phyloP scores from a whole-genome alignment of 2,797 vertebrate genomes.

The Pangasius djambal region DNA sequence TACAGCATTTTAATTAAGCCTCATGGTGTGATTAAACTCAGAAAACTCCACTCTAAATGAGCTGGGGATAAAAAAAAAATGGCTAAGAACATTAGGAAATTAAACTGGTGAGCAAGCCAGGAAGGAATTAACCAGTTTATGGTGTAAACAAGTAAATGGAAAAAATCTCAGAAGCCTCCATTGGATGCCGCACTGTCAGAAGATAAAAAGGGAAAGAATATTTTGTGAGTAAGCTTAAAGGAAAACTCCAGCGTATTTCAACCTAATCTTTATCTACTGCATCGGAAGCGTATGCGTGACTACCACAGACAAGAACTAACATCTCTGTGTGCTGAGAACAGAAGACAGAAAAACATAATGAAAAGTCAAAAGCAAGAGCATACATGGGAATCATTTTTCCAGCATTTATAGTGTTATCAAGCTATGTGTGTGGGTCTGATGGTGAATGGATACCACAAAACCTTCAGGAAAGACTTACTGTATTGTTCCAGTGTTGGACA shows the following conservation, averaged over 20 bases:
- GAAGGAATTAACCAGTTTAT: slow-evolving; percentile 2
- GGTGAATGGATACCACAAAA: background rate
- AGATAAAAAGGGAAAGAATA: background rate
- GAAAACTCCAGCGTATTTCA: background rate
- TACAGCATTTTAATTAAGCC: slow-evolving; percentile 72
- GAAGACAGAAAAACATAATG: background rate
- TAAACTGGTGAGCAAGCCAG: background rate
- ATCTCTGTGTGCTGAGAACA: background rate
- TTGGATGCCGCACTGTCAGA: background rate
- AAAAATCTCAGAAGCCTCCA: background rate
- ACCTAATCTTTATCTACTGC: background rate
- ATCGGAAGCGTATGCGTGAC: background rate
- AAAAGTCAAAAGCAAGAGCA: background rate
- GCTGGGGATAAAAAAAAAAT: slow-evolving; percentile 6
- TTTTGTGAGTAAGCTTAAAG: background rate
- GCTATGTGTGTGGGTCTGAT: background rate
- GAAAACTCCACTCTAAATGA: slow-evolving; percentile 42
- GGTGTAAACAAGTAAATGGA: background rate
- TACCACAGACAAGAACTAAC: background rate
- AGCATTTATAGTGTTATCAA: background rate
- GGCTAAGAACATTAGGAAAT: background rate
- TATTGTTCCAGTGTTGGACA: background rate
- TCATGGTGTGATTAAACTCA: slow-evolving; percentile 72
- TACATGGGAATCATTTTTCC: background rate
- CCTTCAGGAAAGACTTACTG: background rate